Conservation (phyloP, 2,113 vertebrate species). For the Gadus macrocephalus region DNA sequence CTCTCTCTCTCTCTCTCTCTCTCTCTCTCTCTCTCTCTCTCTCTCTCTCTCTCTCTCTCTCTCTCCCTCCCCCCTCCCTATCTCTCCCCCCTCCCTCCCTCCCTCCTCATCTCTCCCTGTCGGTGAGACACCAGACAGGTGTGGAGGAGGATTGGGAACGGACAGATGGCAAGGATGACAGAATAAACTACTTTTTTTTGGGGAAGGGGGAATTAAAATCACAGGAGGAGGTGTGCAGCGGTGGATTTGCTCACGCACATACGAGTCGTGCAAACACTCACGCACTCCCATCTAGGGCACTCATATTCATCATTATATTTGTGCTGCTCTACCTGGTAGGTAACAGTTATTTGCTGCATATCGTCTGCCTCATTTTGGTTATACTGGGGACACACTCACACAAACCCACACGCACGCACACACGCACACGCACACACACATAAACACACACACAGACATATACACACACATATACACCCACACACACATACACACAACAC, state of each 20-base stretch:
- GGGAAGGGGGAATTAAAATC: conserved; percentile 33
- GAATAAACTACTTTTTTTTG: conserved; percentile 47
- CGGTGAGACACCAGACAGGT: conserved; percentile 57
- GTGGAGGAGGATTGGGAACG: conserved; percentile 34
- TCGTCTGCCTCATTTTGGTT: background rate
- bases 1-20: conserved; percentile 11
- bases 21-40: conserved; percentile 10
- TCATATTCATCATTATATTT: background rate
- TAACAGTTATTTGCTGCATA: background rate
- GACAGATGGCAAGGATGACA: conserved; percentile 68
- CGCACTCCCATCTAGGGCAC: conserved; percentile 10
- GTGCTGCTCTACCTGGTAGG: conserved; percentile 21
- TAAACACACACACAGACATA: conserved; percentile 9
- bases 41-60: conserved; percentile 6
- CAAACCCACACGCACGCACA: background rate
- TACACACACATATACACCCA: background rate
- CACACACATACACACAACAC: background rate
- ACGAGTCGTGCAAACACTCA: conserved; percentile 8
- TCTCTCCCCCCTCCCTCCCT: conserved; percentile 7
- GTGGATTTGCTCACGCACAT: conserved; percentile 8
- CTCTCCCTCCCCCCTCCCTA: conserved; percentile 27
- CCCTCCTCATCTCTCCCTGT: conserved; percentile 21
- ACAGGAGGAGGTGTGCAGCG: conserved; percentile 27
- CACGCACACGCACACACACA: background rate
- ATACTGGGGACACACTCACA: background rate